Evolutionary conservation across 2,113 vertebrate species (phyloP), one percentile per base, ranked within the genome.

Genomic region (Aleadryas rufinucha): DNA sequence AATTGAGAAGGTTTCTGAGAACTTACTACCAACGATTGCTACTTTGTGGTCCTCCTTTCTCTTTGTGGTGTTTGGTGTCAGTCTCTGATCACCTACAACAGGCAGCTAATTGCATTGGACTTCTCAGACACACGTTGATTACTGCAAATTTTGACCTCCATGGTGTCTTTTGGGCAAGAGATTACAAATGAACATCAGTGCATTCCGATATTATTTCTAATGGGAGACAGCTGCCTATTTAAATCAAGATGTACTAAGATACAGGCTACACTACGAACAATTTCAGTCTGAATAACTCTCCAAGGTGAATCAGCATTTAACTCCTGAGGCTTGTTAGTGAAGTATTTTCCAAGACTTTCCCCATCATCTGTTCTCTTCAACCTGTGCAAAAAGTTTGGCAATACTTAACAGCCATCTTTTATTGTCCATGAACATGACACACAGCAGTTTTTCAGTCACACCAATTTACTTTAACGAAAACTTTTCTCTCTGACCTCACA

Each of bases 11-110:
- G 7, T 68, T 91, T 90, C 52, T 82, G 47, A 84, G 50, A 77
- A 45, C 11, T 77, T 23, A 16, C 18, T 45, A 13, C 30, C 33
- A 50, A 12, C 0, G 0, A 45, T 27, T 45, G 11, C 7, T 60
- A 5, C 57, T 68, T 54, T 42, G 14, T 68, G 74, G 27, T 57
- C 16, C 16, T 76, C 15, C 4, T 61, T 49, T 45, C 31, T 45
- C 20, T 65, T 74, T 22, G 16, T 71, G 31, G 31, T 42, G 4
- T 49, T 78, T 70, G 16, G 21, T 50, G 37, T 50, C 66, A 54
- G 56, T 8, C 26, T 82, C 56, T 49, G 39, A 47, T 65, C 33
- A 30, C 27, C 30, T 82, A 27, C 31, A n/a, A 42, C 11, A 50
- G 1, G 1, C 27, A 91, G 42, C 11, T 75, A 47, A 27, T 54